Evolutionary conservation across 2,113 vertebrate genomes (phyloP), one percentile per base, ranked within the genome.

Genomic region (Pelobates fuscus): DNA sequence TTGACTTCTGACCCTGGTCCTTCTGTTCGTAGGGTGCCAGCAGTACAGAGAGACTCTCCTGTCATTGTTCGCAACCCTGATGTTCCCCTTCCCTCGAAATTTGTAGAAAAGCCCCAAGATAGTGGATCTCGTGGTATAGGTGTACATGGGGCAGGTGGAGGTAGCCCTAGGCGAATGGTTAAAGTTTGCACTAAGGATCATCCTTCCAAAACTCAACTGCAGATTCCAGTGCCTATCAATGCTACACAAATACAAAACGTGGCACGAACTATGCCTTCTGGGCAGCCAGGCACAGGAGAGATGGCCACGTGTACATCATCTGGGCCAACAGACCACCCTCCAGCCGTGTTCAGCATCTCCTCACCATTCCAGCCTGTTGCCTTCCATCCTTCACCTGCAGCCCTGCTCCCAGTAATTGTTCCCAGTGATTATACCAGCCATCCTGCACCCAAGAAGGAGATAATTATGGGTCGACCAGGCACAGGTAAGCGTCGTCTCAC

Each of bases 391-490:
- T 93, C 95, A 65, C 95, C 95, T 1, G 94, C 95, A 0, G 94
- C 95, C 60, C 88, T 96, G 79, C 87, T 96, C 77, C 95, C 95
- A 1, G 89, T 96, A 70, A 92, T 96, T 78, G 92, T 96, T 70
- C 94, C 94, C 17, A 89, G 91, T 3, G 93, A 93, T 82, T 93
- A 88, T 67, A 87, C 91, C 55, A 79, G 86, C 79, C 94, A 95
- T 77, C 95, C 94, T 0, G 89, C 89, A 2, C 95, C 95, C 15
- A 92, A 94, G 79, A 96, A 95, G 81, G 94, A 96, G 81, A 93
- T 96, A 84, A 94, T 96, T 82, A 96, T 96, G 93, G 95, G 94
- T 78, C 90, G 94, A 20, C 95, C 95, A 20, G 95, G 95, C 77
- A 96, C 95, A 87, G 95, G 95, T 96, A 92, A 92, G 91, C 25